A percentile compares a stretch with the other conserved stretches of the same genome.
phyloP scores from a whole-genome alignment of 1,140 invertebrate species.

The Cheumatopsyche charites region DNA sequence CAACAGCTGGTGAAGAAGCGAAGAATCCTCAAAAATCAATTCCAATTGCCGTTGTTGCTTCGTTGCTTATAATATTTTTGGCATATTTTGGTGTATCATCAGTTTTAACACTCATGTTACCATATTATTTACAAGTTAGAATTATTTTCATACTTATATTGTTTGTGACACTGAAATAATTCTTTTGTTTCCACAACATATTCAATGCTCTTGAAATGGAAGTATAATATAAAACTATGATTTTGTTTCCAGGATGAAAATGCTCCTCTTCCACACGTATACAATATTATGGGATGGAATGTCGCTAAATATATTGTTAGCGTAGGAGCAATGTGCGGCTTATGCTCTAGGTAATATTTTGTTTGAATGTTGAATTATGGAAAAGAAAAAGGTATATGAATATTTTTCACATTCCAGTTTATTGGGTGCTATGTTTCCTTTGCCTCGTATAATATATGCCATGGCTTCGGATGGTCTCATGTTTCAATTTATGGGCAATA shows the following conservation, averaged over 20 bases:
- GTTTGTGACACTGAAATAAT: too few species aligned
- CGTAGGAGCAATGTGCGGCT: conserved; percentile 74
- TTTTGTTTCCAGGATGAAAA: conserved; percentile 61
- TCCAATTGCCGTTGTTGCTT: conserved; percentile 85
- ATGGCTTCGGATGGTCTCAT: conserved; percentile 86
- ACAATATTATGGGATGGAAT: conserved; percentile 70
- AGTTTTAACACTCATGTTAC: conserved; percentile 86
- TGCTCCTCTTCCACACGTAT: conserved; percentile 75
- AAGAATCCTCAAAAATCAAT: conserved; percentile 87
- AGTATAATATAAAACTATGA: conserved; percentile 4
- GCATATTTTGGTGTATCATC: conserved; percentile 88
- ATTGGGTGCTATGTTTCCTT: conserved; percentile 84
- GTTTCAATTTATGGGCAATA: conserved; percentile 73
- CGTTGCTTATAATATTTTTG: conserved; percentile 80
- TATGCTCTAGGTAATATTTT: conserved; percentile 67
- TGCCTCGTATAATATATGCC: conserved; percentile 84
- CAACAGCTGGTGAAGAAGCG: conserved; percentile 84
- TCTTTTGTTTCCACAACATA: conserved; percentile 15
- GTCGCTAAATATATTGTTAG: conserved; percentile 75
- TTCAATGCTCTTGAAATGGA: too few species aligned
- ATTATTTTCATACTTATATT: conserved; percentile 30
- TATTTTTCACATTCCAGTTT: conserved; percentile 63
- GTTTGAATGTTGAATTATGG: conserved; percentile 13
- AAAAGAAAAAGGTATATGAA: neutral
- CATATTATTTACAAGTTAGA: conserved; percentile 81